These are phyloP conservation scores for Myotis vivesi DNA, from an alignment of 2,797 vertebrate species.

Conservation along the genomic window DNA sequence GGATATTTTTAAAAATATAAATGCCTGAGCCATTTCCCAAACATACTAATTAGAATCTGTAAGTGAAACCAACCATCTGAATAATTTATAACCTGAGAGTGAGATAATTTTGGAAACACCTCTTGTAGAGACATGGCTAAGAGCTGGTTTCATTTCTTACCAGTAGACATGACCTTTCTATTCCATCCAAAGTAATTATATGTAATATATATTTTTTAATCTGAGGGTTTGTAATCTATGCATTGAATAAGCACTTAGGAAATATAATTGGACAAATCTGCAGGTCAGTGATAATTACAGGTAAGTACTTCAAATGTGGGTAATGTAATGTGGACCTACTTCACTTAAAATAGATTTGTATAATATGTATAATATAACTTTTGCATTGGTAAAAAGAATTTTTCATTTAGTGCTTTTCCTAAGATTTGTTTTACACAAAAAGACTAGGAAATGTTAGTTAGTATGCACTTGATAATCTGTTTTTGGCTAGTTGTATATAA, in stretches of 20 bases:
- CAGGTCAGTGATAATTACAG: neutral
- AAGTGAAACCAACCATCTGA: neutral
- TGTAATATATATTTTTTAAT: neutral
- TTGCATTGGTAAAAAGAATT: neutral
- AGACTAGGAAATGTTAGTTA: slow-evolving; percentile 23
- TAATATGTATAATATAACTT: neutral
- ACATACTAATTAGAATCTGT: neutral
- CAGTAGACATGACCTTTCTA: neutral
- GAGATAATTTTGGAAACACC: neutral
- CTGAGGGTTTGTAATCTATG: neutral
- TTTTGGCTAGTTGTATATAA: slow-evolving; percentile 59
- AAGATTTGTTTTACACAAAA: slow-evolving; percentile 30
- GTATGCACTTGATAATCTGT: slow-evolving; percentile 53
- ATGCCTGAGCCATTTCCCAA: neutral
- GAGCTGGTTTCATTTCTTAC: neutral
- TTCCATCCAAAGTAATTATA: neutral
- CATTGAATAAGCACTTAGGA: slow-evolving; percentile 37
- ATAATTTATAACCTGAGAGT: neutral
- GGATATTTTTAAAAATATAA: neutral
- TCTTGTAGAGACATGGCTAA: neutral
- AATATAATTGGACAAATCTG: neutral
- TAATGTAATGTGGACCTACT: neutral
- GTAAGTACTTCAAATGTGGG: neutral
- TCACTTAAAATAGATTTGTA: slow-evolving; percentile 8
- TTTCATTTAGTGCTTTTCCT: slow-evolving; percentile 13